These are phyloP conservation scores for Chaitophorus viminalis DNA, from an alignment of 2,888 invertebrate species.

Conservation along the genomic window DNA sequence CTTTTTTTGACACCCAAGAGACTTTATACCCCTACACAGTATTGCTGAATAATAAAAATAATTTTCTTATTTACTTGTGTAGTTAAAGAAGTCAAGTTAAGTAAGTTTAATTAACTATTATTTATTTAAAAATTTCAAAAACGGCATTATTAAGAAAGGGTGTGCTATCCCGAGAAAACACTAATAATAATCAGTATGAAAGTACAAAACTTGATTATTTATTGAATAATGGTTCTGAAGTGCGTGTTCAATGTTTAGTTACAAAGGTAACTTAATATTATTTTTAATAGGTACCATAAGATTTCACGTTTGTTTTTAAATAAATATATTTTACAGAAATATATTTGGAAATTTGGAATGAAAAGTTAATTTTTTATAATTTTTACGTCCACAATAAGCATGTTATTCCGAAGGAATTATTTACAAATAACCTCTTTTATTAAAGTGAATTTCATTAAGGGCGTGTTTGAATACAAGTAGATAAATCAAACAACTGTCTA, in stretches of 20 bases:
- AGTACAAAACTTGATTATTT: background rate
- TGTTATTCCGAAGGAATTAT: constrained; percentile 1
- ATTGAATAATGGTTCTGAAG: background rate
- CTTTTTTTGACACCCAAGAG: background rate
- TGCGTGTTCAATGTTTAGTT: background rate
- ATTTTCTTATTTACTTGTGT: background rate
- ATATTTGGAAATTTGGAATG: background rate
- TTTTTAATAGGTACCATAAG: background rate
- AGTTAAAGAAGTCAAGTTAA: constrained; percentile 2
- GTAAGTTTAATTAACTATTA: background rate
- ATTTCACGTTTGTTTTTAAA: background rate
- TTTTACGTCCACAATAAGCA: background rate
- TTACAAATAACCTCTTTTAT: constrained; percentile 37
- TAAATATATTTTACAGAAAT: too few relatives aligned
- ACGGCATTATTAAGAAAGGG: background rate
- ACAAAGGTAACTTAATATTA: background rate
- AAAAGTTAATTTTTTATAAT: too few relatives aligned
- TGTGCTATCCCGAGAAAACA: background rate
- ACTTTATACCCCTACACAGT: constrained; percentile 1
- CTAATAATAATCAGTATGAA: background rate
- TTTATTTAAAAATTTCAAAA: background rate
- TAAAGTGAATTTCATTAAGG: constrained; percentile 41
- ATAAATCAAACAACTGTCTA: constrained; percentile 61
- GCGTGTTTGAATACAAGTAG: constrained; percentile 49
- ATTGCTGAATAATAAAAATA: background rate